Evolutionary conservation across 2,797 vertebrate genomes (phyloP).

Genomic region (Petrocephalus schoutedeni): DNA sequence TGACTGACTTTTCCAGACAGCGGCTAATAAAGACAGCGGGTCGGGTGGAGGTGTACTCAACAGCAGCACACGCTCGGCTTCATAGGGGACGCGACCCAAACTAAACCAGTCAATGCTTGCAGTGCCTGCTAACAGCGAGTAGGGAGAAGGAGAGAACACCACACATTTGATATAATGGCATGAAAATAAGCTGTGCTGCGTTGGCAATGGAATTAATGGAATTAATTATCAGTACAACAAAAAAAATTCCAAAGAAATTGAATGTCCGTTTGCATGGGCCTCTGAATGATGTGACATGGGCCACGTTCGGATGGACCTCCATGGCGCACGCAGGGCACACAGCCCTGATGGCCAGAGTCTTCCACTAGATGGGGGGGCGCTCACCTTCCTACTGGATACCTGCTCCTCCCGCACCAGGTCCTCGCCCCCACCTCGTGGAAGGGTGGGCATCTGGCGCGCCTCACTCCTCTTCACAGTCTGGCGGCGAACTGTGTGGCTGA

Average conservation of each 20-base stretch:
- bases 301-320: background rate
- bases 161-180: background rate
- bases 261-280: background rate
- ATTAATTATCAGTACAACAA: background rate
- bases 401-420: constrained; percentile 77
- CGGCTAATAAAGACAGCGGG: background rate
- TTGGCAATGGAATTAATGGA: background rate
- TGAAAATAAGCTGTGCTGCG: background rate
- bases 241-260: background rate
- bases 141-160: background rate
- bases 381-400: constrained; percentile 80
- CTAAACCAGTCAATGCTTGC: background rate
- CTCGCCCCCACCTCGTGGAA: constrained; percentile 75
- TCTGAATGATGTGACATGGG: background rate
- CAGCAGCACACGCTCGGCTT: background rate
- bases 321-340: background rate
- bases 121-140: background rate
- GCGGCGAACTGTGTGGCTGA: too few species aligned
- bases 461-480: too few species aligned
- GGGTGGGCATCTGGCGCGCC: constrained; percentile 65
- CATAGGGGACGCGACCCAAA: background rate
- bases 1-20: background rate
- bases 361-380: constrained; percentile 3
- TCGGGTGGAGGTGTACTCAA: background rate
- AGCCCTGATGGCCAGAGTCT: background rate